Conservation (phyloP, 2,888 invertebrate species). For the Schizotus pectinicornis region DNA sequence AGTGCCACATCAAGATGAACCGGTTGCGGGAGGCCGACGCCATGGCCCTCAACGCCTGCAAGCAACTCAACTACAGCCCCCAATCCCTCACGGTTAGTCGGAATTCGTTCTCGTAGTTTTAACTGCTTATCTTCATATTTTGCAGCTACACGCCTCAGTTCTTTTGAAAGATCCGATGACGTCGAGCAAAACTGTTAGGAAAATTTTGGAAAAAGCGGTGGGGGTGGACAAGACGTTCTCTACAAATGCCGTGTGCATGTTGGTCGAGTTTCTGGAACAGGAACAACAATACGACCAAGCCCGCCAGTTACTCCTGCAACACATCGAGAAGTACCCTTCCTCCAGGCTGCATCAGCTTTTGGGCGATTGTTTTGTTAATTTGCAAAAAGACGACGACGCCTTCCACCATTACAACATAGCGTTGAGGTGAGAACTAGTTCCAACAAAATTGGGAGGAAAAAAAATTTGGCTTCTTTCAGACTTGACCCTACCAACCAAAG, state of each 20-base stretch:
- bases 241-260: conserved; percentile 70
- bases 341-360: conserved; percentile 70
- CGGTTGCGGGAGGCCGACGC: conserved; percentile 75
- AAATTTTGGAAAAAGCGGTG: conserved; percentile 74
- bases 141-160: conserved; percentile 77
- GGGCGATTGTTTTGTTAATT: conserved; percentile 67
- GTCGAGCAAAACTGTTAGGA: conserved; percentile 66
- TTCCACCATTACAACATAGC: conserved; percentile 72
- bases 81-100: conserved; percentile 72
- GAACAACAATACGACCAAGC: conserved; percentile 72
- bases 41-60: conserved; percentile 74
- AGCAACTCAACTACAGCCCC: conserved; percentile 74
- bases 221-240: conserved; percentile 73
- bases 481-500: conserved; percentile 69
- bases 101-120: conserved; percentile 8
- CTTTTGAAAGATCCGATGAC: conserved; percentile 71
- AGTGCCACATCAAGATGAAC: conserved; percentile 73
- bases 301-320: conserved; percentile 70
- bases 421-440: conserved; percentile 61
- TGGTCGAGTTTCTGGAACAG: conserved; percentile 73
- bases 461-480: conserved; percentile 50
- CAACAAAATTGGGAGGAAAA: neutral
- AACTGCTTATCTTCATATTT: conserved; percentile 35
- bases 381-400: conserved; percentile 72
- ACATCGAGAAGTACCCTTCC: conserved; percentile 67